Conservation (phyloP, 2,797 vertebrate species). For the Arnoldichthys spilopterus region DNA sequence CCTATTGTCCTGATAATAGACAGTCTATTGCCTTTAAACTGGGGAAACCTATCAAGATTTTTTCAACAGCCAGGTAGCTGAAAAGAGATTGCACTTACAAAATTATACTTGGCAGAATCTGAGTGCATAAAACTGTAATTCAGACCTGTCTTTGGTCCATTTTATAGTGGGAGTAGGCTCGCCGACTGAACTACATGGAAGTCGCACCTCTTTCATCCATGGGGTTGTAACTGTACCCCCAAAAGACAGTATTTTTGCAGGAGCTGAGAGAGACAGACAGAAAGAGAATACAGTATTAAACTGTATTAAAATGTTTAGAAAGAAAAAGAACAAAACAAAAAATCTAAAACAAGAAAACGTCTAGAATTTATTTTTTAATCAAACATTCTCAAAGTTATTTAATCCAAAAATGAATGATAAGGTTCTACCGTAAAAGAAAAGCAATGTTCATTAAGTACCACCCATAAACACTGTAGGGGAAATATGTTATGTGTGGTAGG, state of each 20-base stretch:
- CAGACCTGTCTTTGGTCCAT: constrained; percentile 98
- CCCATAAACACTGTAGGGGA: not conserved
- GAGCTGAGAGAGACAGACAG: constrained; percentile 74
- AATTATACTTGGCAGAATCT: not conserved
- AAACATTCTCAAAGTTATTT: not conserved
- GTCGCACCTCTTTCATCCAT: constrained; percentile 97
- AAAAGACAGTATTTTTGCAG: constrained; percentile 96
- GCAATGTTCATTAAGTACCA: too few species aligned
- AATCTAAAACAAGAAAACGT: not conserved
- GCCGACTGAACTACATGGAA: constrained; percentile 94
- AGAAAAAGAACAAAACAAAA: not conserved
- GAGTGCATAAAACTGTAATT: not conserved
- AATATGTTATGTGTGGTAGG: not conserved
- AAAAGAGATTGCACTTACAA: not conserved
- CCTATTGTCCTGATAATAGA: too few species aligned
- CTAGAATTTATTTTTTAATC: not conserved
- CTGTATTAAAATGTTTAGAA: not conserved
- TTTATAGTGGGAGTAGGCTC: constrained; percentile 92
- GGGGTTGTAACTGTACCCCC: constrained; percentile 95
- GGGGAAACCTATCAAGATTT: too few species aligned
- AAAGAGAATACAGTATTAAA: not conserved
- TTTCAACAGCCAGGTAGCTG: too few species aligned
- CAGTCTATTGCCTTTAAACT: too few species aligned
- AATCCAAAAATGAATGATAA: too few species aligned
- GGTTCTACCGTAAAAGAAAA: too few species aligned